Conservation (phyloP, 2,888 invertebrate species). For the Himalopsyche tibetana region DNA sequence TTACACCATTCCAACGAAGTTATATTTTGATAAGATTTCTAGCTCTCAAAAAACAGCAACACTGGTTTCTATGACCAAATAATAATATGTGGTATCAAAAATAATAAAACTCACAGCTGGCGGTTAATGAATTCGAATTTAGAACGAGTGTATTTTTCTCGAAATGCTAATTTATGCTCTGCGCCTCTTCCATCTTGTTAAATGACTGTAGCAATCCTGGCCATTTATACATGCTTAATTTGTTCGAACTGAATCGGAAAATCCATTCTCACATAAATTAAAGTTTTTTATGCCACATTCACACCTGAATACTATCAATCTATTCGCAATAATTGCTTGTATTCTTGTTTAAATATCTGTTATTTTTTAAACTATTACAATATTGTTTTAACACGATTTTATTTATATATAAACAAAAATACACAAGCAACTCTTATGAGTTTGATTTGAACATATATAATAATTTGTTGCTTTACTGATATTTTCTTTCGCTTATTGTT, state of each 20-base stretch:
- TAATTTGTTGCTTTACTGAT: too few species aligned
- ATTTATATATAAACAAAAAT: too few species aligned
- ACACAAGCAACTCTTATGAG: too few species aligned
- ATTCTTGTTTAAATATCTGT: neutral
- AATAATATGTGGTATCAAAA: neutral
- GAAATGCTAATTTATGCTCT: neutral
- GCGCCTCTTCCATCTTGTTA: neutral
- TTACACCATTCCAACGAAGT: too few species aligned
- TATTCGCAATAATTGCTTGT: neutral
- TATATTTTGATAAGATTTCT: too few species aligned
- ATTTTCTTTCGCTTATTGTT: too few species aligned
- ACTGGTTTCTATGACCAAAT: neutral
- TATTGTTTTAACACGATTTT: neutral
- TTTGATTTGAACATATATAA: too few species aligned
- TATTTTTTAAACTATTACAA: neutral
- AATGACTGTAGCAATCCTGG: neutral
- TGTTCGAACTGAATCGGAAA: neutral
- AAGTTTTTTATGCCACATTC: neutral
- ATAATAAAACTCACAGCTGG: neutral
- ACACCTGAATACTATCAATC: constrained; percentile 1
- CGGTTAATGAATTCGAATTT: neutral
- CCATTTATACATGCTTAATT: neutral
- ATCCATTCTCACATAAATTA: neutral
- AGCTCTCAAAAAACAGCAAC: too few species aligned
- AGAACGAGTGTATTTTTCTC: neutral